Evolutionary conservation across 2,113 vertebrate species (phyloP).

Genomic region (Vicugna pacos): DNA sequence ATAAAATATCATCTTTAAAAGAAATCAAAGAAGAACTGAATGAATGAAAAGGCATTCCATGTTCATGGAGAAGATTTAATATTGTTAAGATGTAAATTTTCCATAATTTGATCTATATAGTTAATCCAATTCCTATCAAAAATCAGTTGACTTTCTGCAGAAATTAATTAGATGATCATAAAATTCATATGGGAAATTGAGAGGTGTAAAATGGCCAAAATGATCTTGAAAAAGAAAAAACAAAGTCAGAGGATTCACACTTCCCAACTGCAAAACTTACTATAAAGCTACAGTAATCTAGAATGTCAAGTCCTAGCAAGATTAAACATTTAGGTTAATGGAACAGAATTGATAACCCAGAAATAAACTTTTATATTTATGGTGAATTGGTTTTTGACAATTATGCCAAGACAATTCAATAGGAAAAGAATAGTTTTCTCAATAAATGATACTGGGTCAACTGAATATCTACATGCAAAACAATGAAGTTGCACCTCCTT

Average conservation of each 20-base stretch:
- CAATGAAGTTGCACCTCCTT: neutral
- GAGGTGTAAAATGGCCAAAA: neutral
- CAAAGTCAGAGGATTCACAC: neutral
- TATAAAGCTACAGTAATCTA: neutral
- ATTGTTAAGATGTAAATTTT: neutral
- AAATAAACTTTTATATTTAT: slow-evolving; percentile 12
- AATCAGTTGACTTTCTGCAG: neutral
- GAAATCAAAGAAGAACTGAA: neutral
- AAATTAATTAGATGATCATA: neutral
- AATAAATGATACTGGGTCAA: neutral
- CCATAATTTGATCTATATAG: neutral
- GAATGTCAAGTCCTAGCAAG: neutral
- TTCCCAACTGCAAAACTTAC: neutral
- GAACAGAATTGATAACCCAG: neutral
- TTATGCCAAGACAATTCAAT: neutral
- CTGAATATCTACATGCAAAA: neutral
- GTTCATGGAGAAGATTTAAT: neutral
- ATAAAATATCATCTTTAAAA: neutral
- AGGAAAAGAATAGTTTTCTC: slow-evolving; percentile 2
- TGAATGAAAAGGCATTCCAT: neutral
- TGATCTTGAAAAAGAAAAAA: neutral
- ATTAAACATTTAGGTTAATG: neutral
- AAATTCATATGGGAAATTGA: neutral
- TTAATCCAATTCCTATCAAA: neutral
- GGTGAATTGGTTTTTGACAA: neutral